Evolutionary conservation across 2,888 invertebrate genomes (phyloP).

Genomic region (Palloptera scutellata): DNA sequence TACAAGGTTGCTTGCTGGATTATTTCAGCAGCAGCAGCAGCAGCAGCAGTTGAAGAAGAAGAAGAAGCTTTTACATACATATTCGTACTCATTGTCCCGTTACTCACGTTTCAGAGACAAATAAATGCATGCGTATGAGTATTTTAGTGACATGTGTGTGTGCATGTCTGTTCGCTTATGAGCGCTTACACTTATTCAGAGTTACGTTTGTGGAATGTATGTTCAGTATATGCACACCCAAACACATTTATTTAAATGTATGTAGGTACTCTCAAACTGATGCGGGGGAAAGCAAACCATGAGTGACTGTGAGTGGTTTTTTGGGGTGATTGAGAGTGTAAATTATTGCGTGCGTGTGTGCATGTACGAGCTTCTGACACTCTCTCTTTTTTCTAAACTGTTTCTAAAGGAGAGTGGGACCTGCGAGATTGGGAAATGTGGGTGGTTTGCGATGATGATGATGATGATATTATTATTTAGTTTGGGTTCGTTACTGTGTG

Average conservation of each 20-base stretch:
- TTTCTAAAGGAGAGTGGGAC: neutral
- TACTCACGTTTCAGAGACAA: neutral
- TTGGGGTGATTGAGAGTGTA: neutral
- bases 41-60: neutral
- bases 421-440: neutral
- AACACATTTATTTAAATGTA: neutral
- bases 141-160: slow-evolving; percentile 20
- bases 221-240: neutral
- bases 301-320: neutral
- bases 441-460: too few relatives aligned
- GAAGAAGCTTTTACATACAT: neutral
- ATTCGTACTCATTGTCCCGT: neutral
- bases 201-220: slow-evolving; percentile 54
- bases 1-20: slow-evolving; percentile 41
- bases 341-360: neutral
- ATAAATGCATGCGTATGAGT: slow-evolving; percentile 6
- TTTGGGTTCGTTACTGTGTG: neutral
- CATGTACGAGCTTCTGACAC: neutral
- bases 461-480: too few relatives aligned
- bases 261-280: neutral
- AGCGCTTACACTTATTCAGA: slow-evolving; percentile 33
- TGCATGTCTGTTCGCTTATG: slow-evolving; percentile 34
- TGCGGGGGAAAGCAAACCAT: neutral
- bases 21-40: neutral
- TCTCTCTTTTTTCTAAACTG: neutral